Percentiles rank a stretch among this genome's conserved stretches.
These are phyloP conservation scores for Drosophila equinoxialis DNA, from an alignment of 1,140 invertebrate species.

Conservation along the genomic window DNA sequence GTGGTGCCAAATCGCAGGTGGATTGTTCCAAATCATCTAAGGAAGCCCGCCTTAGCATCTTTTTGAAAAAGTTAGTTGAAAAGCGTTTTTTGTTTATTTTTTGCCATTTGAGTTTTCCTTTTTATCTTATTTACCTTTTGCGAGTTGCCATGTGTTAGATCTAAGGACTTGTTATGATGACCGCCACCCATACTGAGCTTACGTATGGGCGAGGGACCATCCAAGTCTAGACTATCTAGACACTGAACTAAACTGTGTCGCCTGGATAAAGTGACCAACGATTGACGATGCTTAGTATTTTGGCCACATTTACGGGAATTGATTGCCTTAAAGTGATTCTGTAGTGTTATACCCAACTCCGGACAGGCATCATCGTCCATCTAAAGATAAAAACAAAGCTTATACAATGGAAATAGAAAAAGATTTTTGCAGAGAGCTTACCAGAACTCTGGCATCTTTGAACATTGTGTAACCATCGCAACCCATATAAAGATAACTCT, in stretches of 20 bases:
- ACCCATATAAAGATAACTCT: conserved; percentile 90
- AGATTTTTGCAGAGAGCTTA: conserved; percentile 81
- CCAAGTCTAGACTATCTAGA: conserved; percentile 87
- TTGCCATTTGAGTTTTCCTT: neutral
- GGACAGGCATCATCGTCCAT: conserved; percentile 92
- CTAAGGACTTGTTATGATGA: conserved; percentile 71
- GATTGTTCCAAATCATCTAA: conserved; percentile 90
- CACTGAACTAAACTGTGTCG: conserved; percentile 90
- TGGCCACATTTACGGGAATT: conserved; percentile 89
- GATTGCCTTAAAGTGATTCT: conserved; percentile 95
- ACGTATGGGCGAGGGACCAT: conserved; percentile 87
- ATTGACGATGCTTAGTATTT: conserved; percentile 92
- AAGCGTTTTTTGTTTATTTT: neutral
- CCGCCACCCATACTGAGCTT: conserved; percentile 81
- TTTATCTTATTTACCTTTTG: conserved; percentile 59
- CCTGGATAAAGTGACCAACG: conserved; percentile 90
- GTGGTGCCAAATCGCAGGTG: conserved; percentile 89
- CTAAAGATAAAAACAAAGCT: conserved; percentile 81
- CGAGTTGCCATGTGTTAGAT: conserved; percentile 67
- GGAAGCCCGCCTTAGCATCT: conserved; percentile 86
- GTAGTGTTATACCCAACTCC: conserved; percentile 90
- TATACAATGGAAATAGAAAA: neutral
- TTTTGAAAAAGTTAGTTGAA: conserved; percentile 9
- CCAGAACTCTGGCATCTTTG: conserved; percentile 87
- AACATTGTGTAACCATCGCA: conserved; percentile 94